Evolutionary conservation across 2,888 invertebrate species (phyloP), one percentile per base, ranked within the genome.

Genomic region (Diadegma fenestrale): DNA sequence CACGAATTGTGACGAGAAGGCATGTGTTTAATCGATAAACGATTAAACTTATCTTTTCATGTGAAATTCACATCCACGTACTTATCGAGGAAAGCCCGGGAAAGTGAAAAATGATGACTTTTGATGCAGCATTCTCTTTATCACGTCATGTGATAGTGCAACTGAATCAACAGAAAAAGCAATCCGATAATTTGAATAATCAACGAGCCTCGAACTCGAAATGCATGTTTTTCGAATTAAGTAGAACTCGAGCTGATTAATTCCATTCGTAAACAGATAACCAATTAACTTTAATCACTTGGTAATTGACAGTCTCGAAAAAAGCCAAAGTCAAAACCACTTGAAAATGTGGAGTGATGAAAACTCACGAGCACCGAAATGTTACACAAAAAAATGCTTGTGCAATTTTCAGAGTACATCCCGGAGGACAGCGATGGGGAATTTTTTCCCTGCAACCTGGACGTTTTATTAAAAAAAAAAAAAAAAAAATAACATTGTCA

Each of bases 41-140:
- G 71, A 77, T 72, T 78, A 66, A 14, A 77, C 54, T 78, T 78
- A 78, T 82, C 82, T 19, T 19, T 10, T 8, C 37, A 30, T 19
- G 41, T 61, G 22, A 19, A 58, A 58, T 58, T 12, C 33, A 80
- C 48, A 75, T 51, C 0, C 17, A 22, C n/a, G 14, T 41, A 51
- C 30, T n/a, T n/a, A 12, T 22, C 63, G 51, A 14, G 22, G 5
- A 19, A 51, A 48, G 22, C 14, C 10, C 19, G 48, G 19, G 19
- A 64, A 33, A 45, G 41, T 64, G 54, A 19, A 45, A 43, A 66
- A 43, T n/a, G 45, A 48, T 22, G 17, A 30, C 17, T 33, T n/a
- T 33, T n/a, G 10, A n/a, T 58, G 37, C 37, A 66, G 33, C 7
- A n/a, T 22, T 3, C 1, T 17, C 68, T 73, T 82, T 58, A 72